These are phyloP conservation scores for Noctua pronuba DNA, from an alignment of 2,888 invertebrate species.

Conservation along the genomic window DNA sequence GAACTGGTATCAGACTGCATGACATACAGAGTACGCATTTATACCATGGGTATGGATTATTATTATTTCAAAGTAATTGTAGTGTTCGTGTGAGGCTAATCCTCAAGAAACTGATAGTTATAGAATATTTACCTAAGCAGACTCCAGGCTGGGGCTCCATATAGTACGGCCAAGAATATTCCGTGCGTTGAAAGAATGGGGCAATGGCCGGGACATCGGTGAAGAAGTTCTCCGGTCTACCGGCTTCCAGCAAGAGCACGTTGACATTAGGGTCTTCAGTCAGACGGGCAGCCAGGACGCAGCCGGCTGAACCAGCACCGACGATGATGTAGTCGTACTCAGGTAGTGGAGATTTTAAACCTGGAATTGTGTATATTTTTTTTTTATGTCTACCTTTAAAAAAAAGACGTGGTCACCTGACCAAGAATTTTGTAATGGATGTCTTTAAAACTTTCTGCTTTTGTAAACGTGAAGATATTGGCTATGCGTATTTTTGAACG, in stretches of 20 bases:
- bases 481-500: not conserved
- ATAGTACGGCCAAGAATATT: constrained; percentile 91
- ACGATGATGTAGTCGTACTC: constrained; percentile 91
- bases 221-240: constrained; percentile 81
- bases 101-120: not conserved
- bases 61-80: not conserved
- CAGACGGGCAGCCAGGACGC: constrained; percentile 88
- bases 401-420: not conserved
- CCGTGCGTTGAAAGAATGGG: constrained; percentile 90
- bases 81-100: not conserved
- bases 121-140: constrained; percentile 80
- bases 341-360: constrained; percentile 76
- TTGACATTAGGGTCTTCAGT: constrained; percentile 87
- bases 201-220: constrained; percentile 90
- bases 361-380: constrained; percentile 71
- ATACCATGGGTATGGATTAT: not conserved
- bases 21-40: not conserved
- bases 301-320: constrained; percentile 91
- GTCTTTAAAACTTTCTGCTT: not conserved
- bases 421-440: not conserved
- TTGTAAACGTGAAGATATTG: not conserved
- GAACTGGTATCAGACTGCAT: not conserved
- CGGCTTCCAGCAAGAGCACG: constrained; percentile 92
- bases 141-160: constrained; percentile 90
- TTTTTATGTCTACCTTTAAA: not conserved